These are phyloP conservation scores for Sebastes trivittatus DNA, from an alignment of 2,797 vertebrate genomes.

Conservation along the genomic window DNA sequence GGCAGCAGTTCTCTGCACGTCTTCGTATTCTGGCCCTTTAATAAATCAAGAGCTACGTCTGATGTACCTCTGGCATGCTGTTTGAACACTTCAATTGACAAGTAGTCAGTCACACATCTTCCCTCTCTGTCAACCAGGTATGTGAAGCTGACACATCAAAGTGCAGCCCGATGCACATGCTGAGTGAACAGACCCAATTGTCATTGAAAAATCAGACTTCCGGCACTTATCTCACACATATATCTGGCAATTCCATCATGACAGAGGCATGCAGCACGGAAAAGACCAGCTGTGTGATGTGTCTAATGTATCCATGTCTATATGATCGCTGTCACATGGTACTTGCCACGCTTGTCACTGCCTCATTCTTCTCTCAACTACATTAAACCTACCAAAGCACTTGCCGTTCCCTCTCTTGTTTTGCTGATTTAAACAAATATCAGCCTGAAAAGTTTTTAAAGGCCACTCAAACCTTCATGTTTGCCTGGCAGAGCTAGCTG, in stretches of 20 bases:
- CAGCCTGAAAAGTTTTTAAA: constrained; percentile 16
- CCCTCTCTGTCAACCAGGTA: constrained; percentile 30
- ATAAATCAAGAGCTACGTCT: not conserved
- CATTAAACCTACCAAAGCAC: constrained; percentile 4
- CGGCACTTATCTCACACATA: constrained; percentile 34
- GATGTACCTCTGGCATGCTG: constrained; percentile 7
- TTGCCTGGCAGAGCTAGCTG: constrained; percentile 41
- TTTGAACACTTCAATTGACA: constrained; percentile 37
- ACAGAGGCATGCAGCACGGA: constrained; percentile 45
- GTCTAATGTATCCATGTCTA: constrained; percentile 23
- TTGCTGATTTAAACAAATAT: constrained; percentile 31
- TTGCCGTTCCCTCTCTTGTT: constrained; percentile 19
- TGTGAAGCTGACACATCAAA: constrained; percentile 52
- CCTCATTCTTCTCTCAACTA: constrained; percentile 23
- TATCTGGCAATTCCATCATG: constrained; percentile 64
- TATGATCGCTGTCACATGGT: not conserved
- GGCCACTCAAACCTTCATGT: constrained; percentile 17
- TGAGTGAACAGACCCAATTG: constrained; percentile 31
- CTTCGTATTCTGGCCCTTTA: not conserved
- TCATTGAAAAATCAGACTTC: constrained; percentile 40
- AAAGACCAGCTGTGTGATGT: constrained; percentile 35
- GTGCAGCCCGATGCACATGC: constrained; percentile 2
- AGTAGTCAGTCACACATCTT: constrained; percentile 18
- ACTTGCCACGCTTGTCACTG: not conserved
- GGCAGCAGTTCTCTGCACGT: not conserved